phyloP scores from a whole-genome alignment of 2,797 vertebrate species.

The Heteromormyrus szaboi region DNA sequence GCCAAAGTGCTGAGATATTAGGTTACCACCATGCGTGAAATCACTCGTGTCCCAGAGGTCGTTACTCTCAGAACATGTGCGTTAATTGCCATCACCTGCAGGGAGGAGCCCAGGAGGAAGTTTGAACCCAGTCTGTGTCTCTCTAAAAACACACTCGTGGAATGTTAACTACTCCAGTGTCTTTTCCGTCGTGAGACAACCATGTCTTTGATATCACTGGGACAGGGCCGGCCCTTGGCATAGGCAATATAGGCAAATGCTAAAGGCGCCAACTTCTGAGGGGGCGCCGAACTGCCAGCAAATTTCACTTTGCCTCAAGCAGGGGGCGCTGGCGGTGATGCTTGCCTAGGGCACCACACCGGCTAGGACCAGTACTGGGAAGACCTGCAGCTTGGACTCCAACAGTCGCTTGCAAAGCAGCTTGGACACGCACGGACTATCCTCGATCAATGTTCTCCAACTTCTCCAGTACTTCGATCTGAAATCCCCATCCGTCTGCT shows the following conservation, averaged over 20 bases:
- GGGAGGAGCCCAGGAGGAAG: background rate
- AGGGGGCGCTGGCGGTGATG: too few species aligned
- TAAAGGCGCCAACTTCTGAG: too few species aligned
- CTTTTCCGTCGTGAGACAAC: background rate
- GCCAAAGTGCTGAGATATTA: background rate
- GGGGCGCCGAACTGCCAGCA: too few species aligned
- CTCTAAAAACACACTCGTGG: background rate
- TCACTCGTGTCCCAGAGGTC: slow-evolving; percentile 3
- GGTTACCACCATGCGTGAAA: background rate
- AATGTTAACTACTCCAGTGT: background rate
- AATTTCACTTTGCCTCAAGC: too few species aligned
- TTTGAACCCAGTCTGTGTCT: background rate
- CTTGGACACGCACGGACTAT: background rate
- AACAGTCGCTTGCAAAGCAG: background rate
- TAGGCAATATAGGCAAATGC: too few species aligned
- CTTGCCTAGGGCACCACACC: too few species aligned
- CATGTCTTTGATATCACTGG: background rate
- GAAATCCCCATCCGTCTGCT: background rate
- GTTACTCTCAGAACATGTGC: background rate
- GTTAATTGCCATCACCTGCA: slow-evolving; percentile 1
- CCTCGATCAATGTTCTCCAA: background rate
- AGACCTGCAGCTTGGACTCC: background rate
- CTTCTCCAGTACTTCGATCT: background rate
- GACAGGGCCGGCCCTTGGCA: too few species aligned
- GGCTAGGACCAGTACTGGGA: too few species aligned